Percentiles rank a stretch among this genome's conserved stretches.
phyloP scores from a whole-genome alignment of 2,113 vertebrate species.

The Gopherus evgoodei region DNA sequence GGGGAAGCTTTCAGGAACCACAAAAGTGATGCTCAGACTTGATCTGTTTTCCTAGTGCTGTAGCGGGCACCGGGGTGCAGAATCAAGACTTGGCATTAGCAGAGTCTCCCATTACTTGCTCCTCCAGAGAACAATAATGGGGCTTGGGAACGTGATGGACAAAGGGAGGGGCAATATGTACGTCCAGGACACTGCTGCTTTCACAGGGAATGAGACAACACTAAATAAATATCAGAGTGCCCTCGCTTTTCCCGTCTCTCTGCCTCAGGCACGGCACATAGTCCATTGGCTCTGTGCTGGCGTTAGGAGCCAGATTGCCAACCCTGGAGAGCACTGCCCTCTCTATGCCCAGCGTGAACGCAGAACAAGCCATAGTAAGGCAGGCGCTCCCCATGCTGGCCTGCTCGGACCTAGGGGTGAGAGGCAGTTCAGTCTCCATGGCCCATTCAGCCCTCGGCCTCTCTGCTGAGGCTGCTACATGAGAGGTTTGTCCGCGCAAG shows the following conservation, averaged over 20 bases:
- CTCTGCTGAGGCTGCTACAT: background rate
- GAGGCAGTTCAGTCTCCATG: background rate
- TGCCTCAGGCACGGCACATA: background rate
- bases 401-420: background rate
- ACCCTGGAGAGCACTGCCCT: background rate
- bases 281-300: background rate
- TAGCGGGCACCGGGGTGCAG: background rate
- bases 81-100: background rate
- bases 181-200: background rate
- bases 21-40: fast-evolving
- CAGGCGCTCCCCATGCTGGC: background rate
- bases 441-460: background rate
- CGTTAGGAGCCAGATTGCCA: fast-evolving
- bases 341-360: background rate
- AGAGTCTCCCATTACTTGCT: background rate
- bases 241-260: background rate
- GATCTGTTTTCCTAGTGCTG: background rate
- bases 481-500: background rate
- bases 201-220: background rate
- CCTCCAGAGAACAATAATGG: fast-evolving
- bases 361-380: background rate
- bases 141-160: fast-evolving
- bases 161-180: fast-evolving
- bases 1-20: background rate
- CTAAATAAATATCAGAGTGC: background rate